Evolutionary conservation across 1,140 invertebrate species (phyloP).

Genomic region (Zaprionus gabonicus): DNA sequence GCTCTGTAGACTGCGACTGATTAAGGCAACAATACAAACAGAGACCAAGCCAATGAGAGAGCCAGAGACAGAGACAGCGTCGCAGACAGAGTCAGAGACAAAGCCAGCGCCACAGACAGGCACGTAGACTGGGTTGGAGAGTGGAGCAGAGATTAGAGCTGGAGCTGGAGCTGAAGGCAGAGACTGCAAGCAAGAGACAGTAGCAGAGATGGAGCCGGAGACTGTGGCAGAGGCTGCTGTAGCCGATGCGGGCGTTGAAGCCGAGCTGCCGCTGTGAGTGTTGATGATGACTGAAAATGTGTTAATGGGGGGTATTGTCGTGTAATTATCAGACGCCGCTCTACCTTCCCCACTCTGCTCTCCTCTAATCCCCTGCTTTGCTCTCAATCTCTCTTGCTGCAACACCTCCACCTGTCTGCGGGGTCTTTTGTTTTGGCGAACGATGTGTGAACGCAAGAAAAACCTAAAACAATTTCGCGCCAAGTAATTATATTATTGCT

Average conservation of each 20-base stretch:
- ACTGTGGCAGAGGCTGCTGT: not conserved
- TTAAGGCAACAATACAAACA: not conserved
- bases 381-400: constrained; percentile 36
- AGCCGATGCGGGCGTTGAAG: not conserved
- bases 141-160: not conserved
- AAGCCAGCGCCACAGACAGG: not conserved
- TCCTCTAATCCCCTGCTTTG: constrained; percentile 36
- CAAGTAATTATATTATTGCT: constrained; percentile 82
- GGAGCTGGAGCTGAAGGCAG: not conserved
- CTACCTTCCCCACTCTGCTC: not conserved
- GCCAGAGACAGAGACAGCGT: not conserved
- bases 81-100: not conserved
- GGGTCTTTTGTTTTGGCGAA: constrained; percentile 55
- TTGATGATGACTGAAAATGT: constrained; percentile 74
- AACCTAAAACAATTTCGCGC: constrained; percentile 77
- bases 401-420: constrained; percentile 17
- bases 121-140: not conserved
- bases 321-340: constrained; percentile 69
- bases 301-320: constrained; percentile 82
- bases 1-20: not conserved
- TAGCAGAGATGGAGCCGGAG: not conserved
- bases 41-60: not conserved
- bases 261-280: constrained; percentile 54
- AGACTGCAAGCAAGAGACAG: not conserved
- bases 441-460: constrained; percentile 72